Percentiles rank a stretch among this genome's conserved stretches.
Conservation (phyloP, 2,113 vertebrate genomes). For the Oncorhynchus keta region DNA sequence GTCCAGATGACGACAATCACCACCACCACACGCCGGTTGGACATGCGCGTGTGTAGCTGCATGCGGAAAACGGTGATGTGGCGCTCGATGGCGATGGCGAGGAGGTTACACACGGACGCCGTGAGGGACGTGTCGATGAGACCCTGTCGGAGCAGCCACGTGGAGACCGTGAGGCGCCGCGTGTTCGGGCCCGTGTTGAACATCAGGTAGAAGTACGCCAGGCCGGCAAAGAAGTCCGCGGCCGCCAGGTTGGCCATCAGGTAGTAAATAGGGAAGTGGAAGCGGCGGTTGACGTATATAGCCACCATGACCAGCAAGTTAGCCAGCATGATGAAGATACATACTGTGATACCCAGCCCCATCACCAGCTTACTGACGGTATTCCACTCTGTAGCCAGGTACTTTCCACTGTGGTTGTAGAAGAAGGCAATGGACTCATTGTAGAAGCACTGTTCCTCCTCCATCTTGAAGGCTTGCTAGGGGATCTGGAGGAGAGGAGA, state of each 20-base stretch:
- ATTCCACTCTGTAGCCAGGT: slow-evolving; percentile 92
- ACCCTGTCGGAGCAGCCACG: slow-evolving; percentile 95
- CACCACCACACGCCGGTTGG: slow-evolving; percentile 93
- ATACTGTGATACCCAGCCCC: slow-evolving; percentile 97
- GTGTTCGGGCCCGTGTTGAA: slow-evolving; percentile 99
- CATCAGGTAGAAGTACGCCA: slow-evolving; percentile 99
- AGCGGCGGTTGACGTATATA: slow-evolving; percentile 96
- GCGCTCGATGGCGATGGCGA: slow-evolving; percentile 96
- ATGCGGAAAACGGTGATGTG: slow-evolving; percentile 98
- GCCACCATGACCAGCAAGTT: slow-evolving; percentile 98
- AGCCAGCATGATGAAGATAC: slow-evolving; percentile 99
- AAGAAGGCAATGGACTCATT: slow-evolving; percentile 87
- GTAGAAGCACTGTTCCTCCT: slow-evolving; percentile 6
- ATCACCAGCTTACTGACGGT: slow-evolving; percentile 95
- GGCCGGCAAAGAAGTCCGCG: slow-evolving; percentile 96
- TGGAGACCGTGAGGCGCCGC: slow-evolving; percentile 89
- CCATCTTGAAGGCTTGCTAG: neutral
- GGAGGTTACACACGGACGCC: slow-evolving; percentile 92
- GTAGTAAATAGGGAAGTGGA: slow-evolving; percentile 99
- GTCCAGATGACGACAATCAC: slow-evolving; percentile 99
- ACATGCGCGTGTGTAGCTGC: slow-evolving; percentile 99
- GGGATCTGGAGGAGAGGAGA: too few relatives aligned
- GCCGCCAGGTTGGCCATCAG: slow-evolving; percentile 98
- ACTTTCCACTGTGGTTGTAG: slow-evolving; percentile 94
- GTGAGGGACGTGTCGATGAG: slow-evolving; percentile 98